Evolutionary conservation across 2,113 vertebrate species (phyloP).

Genomic region (Lota lota): DNA sequence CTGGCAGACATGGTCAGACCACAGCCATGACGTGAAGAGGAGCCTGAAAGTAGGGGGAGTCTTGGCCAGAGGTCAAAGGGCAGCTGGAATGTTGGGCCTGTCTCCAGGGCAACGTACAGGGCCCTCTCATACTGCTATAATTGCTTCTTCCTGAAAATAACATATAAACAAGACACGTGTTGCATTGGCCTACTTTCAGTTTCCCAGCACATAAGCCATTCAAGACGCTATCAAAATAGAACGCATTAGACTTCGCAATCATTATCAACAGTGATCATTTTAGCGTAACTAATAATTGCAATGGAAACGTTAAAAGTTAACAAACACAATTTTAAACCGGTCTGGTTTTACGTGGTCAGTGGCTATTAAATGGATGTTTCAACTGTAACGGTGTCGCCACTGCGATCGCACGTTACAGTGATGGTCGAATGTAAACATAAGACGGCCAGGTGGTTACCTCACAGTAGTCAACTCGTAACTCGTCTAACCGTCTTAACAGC

Average conservation of each 20-base stretch:
- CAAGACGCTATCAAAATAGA: no score
- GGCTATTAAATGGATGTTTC: no score
- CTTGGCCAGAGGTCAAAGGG: slow-evolving; percentile 72
- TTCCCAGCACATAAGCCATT: not conserved
- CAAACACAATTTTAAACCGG: no score
- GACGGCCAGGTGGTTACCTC: no score
- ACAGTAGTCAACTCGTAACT: not conserved
- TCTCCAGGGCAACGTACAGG: slow-evolving; percentile 76
- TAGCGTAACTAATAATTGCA: no score
- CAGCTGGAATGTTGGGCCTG: slow-evolving; percentile 74
- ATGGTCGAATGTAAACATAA: no score
- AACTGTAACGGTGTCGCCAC: no score
- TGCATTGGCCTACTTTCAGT: not conserved
- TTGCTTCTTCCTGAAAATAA: slow-evolving; percentile 52
- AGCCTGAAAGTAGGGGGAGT: slow-evolving; percentile 34
- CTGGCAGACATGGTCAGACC: slow-evolving; percentile 70
- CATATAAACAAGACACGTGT: not conserved
- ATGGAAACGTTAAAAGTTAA: no score
- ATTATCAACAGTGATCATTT: no score
- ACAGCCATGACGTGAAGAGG: slow-evolving; percentile 72
- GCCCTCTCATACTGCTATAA: slow-evolving; percentile 81
- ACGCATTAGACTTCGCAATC: no score
- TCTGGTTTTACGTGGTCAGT: no score
- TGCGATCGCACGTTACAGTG: no score
- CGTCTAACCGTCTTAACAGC: not conserved